Conservation (phyloP, 2,888 invertebrate genomes). For the Apotomis capreana region DNA sequence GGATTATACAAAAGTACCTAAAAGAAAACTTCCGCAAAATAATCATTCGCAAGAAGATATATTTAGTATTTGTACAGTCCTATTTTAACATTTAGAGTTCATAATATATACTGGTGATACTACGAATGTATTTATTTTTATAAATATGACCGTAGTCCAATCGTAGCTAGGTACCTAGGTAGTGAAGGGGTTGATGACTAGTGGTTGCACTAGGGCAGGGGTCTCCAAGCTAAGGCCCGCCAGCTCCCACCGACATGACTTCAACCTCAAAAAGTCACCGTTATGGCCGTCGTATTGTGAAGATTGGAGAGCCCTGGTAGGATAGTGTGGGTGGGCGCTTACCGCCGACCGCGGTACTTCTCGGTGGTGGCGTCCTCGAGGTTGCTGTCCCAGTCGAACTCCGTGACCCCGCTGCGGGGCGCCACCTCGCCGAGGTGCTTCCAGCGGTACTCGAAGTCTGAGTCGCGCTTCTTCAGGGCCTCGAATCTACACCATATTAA, state of each 20-base stretch:
- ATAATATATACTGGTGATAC: constrained; percentile 38
- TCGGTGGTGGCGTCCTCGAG: constrained; percentile 87
- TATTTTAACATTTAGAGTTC: constrained; percentile 37
- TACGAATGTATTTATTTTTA: constrained; percentile 14
- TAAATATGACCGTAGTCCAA: constrained; percentile 8
- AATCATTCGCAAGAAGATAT: constrained; percentile 27
- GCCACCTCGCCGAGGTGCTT: constrained; percentile 92
- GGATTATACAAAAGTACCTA: constrained; percentile 25
- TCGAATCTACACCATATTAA: constrained; percentile 85
- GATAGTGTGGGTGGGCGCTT: constrained; percentile 1
- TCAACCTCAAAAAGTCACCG: too few relatives aligned
- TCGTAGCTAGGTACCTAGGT: constrained; percentile 23
- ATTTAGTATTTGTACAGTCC: constrained; percentile 41
- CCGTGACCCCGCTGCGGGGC: constrained; percentile 88
- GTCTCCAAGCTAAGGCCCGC: background rate
- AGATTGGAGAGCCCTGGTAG: background rate
- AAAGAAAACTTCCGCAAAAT: constrained; percentile 20
- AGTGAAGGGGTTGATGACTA: constrained; percentile 56
- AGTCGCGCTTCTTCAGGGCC: constrained; percentile 90
- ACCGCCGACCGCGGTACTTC: constrained; percentile 63
- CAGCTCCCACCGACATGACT: background rate
- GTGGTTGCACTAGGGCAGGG: constrained; percentile 60
- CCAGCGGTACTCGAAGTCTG: constrained; percentile 92
- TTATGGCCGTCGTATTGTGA: too few relatives aligned
- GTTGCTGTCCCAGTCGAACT: constrained; percentile 95